Evolutionary conservation across 2,888 invertebrate genomes (phyloP), one percentile per base, ranked within the genome.

Genomic region (Calameuta filiformis): DNA sequence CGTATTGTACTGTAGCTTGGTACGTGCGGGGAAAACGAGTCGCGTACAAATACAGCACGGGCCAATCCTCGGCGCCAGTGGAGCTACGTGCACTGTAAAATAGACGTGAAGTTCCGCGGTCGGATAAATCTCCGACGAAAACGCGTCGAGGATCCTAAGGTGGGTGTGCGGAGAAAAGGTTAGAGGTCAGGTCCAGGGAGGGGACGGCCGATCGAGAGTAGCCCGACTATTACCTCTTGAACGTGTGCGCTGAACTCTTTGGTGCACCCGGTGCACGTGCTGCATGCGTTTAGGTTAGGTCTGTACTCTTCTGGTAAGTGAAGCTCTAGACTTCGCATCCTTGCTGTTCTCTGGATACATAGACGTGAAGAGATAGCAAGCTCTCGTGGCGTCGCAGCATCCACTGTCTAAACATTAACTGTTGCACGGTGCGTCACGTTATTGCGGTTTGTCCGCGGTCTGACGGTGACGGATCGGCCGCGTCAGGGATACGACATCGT

Each of bases 51-150:
- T 56, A 56, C 23, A 56, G 56, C 56, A 9, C 56, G 23, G 23
- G 56, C 23, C 56, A 23, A 56, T 56, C 56, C 56, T 56, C 56
- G 56, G 23, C 23, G 56, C 56, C 15, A 56, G 56, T 15, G 33
- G 33, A 56, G 56, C 35, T 56, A 56, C 77, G 78, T 78, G 76
- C 73, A 68, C 80, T 76, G 77, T 79, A 79, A 79, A 82, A 82
- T 73, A 77, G 75, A 78, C 75, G 75, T 31, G 81, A 80, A 80
- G 79, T 80, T 83, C 82, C 76, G 75, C 76, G 80, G 76, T 78
- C 71, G 77, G 77, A 81, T 83, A 82, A 83, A 83, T 83, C 80
- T 79, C 56, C 75, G 75, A 74, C 76, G 77, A 79, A 79, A 76
- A 77, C 76, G 81, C 77, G 75, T 56, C 68, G 79, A 68, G 73